These are phyloP conservation scores for Matsumurasca onukii DNA, from an alignment of 1,140 invertebrate genomes.

Conservation along the genomic window DNA sequence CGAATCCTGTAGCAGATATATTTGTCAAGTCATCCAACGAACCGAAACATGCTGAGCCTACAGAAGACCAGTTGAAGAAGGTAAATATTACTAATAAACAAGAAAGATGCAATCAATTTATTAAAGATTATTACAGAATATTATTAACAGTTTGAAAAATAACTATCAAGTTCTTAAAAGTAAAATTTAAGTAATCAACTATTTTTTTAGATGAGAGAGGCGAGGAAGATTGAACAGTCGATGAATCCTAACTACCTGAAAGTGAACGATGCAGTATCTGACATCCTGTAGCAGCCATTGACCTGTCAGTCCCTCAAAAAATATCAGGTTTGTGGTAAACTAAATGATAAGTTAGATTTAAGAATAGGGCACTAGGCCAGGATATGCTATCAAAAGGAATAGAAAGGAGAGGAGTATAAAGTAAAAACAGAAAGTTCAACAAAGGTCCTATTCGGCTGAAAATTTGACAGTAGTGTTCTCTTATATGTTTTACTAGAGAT, in stretches of 20 bases:
- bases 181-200: too few relatives aligned
- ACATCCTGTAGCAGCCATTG: conserved; percentile 82
- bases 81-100: conserved; percentile 46
- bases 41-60: conserved; percentile 54
- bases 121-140: too few relatives aligned
- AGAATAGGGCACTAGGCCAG: too few relatives aligned
- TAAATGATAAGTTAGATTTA: too few relatives aligned
- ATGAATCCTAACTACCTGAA: conserved; percentile 99
- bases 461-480: too few relatives aligned
- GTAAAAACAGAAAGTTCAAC: too few relatives aligned
- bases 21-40: conserved; percentile 45
- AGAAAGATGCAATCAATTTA: too few relatives aligned
- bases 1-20: conserved; percentile 43
- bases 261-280: conserved; percentile 60
- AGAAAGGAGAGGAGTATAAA: too few relatives aligned
- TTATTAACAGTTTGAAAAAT: conserved; percentile 29
- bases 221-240: conserved; percentile 83
- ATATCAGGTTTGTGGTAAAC: conserved; percentile 66
- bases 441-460: too few relatives aligned
- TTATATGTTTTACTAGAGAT: too few relatives aligned
- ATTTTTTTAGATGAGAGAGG: conserved; percentile 81
- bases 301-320: conserved; percentile 83
- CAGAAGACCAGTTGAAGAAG: conserved; percentile 68
- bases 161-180: too few relatives aligned
- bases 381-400: too few relatives aligned